Evolutionary conservation across 2,113 vertebrate species (phyloP).

Genomic region (Mus pahari): DNA sequence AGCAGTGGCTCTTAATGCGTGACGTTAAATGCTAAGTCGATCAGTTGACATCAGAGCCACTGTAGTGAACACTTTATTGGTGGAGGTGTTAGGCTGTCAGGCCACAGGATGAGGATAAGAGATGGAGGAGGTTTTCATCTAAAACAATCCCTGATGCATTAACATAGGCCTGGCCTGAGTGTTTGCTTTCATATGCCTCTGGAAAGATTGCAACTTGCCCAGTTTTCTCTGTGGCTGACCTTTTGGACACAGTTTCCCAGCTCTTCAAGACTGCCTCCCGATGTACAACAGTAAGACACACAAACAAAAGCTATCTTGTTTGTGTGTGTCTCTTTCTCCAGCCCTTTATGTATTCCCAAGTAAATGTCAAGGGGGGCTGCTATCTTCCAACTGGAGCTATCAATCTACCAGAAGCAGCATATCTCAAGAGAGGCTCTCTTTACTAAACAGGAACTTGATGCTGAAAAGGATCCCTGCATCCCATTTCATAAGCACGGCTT

Average conservation of each 20-base stretch:
- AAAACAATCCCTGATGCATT: conserved; percentile 12
- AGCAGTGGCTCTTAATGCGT: background rate
- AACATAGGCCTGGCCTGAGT: background rate
- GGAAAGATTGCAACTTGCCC: background rate
- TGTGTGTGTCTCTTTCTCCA: background rate
- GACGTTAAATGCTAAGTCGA: background rate
- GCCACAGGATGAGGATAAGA: background rate
- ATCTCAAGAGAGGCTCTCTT: conserved; percentile 78
- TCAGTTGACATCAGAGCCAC: background rate
- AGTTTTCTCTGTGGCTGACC: background rate
- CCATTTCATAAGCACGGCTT: conserved; percentile 64
- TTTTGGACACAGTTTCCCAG: conserved; percentile 31
- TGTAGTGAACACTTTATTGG: background rate
- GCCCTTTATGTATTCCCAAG: conserved; percentile 58
- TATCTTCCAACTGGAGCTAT: conserved; percentile 28
- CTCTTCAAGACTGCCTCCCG: conserved; percentile 5
- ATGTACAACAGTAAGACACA: conserved; percentile 46
- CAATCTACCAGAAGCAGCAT: conserved; percentile 66
- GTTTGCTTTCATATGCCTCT: conserved; percentile 6
- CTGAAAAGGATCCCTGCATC: conserved; percentile 89
- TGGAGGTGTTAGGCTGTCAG: background rate
- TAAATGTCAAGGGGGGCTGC: conserved; percentile 60
- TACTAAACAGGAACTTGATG: conserved; percentile 79
- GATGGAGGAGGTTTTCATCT: background rate
- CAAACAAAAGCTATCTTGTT: background rate